Percentiles rank a stretch among this genome's conserved stretches.
Conservation (phyloP, 2,113 vertebrate genomes). For the Calyptommatus sinebrachiatus region DNA sequence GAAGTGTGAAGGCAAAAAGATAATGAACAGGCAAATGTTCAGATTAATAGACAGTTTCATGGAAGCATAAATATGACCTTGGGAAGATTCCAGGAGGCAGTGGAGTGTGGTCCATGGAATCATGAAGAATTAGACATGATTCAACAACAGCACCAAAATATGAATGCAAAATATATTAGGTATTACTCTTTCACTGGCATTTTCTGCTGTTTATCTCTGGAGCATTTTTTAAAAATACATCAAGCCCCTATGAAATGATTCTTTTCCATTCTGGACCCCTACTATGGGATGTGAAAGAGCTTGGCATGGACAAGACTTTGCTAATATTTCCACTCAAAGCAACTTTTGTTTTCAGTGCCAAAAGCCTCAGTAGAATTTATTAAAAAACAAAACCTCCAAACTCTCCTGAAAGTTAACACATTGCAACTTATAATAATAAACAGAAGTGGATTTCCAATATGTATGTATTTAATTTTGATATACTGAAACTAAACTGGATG, state of each 20-base stretch:
- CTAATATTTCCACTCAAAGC: constrained; percentile 57
- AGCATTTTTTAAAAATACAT: not conserved
- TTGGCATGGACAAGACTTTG: constrained; percentile 49
- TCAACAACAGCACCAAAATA: not conserved
- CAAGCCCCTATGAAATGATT: constrained; percentile 21
- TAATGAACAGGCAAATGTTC: too few relatives aligned
- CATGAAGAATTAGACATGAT: too few relatives aligned
- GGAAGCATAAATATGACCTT: too few relatives aligned
- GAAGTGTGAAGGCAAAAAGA: too few relatives aligned
- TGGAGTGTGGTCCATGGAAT: too few relatives aligned
- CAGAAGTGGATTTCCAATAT: constrained; percentile 56
- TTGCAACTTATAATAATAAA: constrained; percentile 61
- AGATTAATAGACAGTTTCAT: too few relatives aligned
- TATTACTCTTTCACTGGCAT: not conserved
- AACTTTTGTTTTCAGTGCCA: constrained; percentile 54
- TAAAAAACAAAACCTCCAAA: constrained; percentile 27
- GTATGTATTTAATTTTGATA: constrained; percentile 6
- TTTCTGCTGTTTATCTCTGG: constrained; percentile 27
- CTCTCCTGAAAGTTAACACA: constrained; percentile 55
- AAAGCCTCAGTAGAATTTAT: constrained; percentile 48
- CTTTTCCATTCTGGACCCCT: constrained; percentile 51
- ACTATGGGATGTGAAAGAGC: constrained; percentile 44
- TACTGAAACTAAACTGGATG: not conserved
- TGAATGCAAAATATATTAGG: not conserved
- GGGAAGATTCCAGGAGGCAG: too few relatives aligned